Conservation (phyloP, 2,888 invertebrate genomes). For the Mechanitis mazaeus region DNA sequence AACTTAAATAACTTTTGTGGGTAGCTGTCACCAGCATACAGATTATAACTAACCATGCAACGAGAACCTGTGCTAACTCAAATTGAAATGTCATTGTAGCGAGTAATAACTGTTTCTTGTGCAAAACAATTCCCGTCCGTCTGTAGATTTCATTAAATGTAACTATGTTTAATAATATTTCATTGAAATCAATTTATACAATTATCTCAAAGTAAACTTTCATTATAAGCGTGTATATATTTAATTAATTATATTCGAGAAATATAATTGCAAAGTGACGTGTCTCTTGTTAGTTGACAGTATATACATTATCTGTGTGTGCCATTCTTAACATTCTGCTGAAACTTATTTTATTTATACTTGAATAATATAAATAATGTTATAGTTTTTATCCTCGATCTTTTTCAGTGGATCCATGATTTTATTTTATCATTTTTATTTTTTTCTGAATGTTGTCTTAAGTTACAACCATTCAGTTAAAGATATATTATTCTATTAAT, state of each 20-base stretch:
- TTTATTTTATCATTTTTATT: background rate
- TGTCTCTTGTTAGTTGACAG: conserved; percentile 3
- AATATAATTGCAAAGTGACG: conserved; percentile 1
- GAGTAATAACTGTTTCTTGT: conserved; percentile 37
- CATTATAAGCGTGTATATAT: conserved; percentile 6
- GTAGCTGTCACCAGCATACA: conserved; percentile 23
- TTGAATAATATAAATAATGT: too few species aligned
- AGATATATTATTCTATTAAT: too few species aligned
- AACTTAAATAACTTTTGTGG: conserved; percentile 13
- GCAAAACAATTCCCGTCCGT: conserved; percentile 15
- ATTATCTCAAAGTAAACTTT: conserved; percentile 1
- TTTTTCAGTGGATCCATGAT: background rate
- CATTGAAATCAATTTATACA: conserved; percentile 10
- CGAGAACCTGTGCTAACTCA: conserved; percentile 45
- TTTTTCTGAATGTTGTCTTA: background rate
- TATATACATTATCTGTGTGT: background rate
- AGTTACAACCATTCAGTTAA: too few species aligned
- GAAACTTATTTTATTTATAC: too few species aligned
- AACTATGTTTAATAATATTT: conserved; percentile 13
- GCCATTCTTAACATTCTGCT: too few species aligned
- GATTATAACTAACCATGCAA: conserved; percentile 20
- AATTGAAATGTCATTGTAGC: conserved; percentile 64
- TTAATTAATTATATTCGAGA: conserved; percentile 1
- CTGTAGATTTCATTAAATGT: conserved; percentile 20
- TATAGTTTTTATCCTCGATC: background rate